Conservation (phyloP, 2,113 vertebrate genomes). For the Drymodes brunneopygia region DNA sequence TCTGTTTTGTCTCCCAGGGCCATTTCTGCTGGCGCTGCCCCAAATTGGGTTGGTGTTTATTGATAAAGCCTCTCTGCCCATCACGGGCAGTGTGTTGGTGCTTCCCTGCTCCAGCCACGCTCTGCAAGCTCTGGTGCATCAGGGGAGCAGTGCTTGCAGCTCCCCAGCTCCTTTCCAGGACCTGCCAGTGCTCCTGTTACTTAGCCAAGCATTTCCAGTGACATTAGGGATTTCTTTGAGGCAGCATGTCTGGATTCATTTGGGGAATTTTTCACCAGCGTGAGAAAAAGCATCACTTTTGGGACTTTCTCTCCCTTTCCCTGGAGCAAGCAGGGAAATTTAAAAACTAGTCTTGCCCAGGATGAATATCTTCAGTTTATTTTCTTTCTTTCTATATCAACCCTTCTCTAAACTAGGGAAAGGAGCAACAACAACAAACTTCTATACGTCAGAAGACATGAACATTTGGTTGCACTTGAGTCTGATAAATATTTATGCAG, state of each 20-base stretch:
- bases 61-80: rapidly evolving
- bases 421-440: background rate
- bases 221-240: background rate
- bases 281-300: background rate
- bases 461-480: background rate
- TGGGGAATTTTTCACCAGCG: background rate
- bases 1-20: background rate
- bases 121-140: rapidly evolving
- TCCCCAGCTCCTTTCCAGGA: background rate
- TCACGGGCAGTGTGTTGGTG: background rate
- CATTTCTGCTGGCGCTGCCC: background rate
- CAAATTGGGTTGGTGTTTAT: background rate
- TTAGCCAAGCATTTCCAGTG: background rate
- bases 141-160: background rate
- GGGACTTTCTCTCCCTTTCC: background rate
- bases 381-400: background rate
- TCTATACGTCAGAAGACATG: background rate
- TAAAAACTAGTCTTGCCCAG: background rate
- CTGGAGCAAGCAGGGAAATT: background rate
- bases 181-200: background rate
- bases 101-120: background rate
- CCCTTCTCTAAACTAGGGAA: background rate
- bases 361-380: background rate
- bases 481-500: background rate
- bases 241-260: background rate